Percentiles rank a stretch among this genome's conserved stretches.
phyloP scores from a whole-genome alignment of 2,888 invertebrate species.

The Eupithecia dodoneata region DNA sequence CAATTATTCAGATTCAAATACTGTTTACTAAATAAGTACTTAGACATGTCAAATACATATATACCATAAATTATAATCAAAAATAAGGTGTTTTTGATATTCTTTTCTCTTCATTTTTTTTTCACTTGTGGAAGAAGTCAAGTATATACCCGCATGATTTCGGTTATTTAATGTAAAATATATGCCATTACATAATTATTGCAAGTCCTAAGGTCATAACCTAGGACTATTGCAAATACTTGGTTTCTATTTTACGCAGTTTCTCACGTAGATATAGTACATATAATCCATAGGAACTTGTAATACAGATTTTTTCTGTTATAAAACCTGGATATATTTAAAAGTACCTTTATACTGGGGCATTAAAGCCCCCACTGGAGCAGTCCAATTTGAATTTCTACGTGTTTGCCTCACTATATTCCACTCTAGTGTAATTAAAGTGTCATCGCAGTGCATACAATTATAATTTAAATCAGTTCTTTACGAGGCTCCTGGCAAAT shows the following conservation, averaged over 20 bases:
- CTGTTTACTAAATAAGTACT: too few species aligned
- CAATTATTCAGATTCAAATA: too few species aligned
- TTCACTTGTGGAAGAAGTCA: too few species aligned
- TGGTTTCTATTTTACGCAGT: not conserved
- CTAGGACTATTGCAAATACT: not conserved
- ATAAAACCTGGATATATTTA: not conserved
- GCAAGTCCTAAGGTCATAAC: not conserved
- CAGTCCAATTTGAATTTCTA: not conserved
- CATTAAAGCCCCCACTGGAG: not conserved
- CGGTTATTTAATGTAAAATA: too few species aligned
- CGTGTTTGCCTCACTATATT: slow-evolving; percentile 11
- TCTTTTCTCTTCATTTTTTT: too few species aligned
- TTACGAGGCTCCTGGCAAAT: slow-evolving; percentile 16
- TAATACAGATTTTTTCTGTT: too few species aligned
- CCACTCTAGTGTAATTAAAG: slow-evolving; percentile 17
- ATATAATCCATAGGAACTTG: not conserved
- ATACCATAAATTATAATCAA: too few species aligned
- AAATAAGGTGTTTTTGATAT: too few species aligned
- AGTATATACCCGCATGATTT: too few species aligned
- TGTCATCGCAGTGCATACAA: slow-evolving; percentile 17
- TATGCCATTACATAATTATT: too few species aligned
- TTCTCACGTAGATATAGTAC: not conserved
- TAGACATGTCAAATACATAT: too few species aligned
- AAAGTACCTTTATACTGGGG: not conserved
- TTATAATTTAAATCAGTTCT: slow-evolving; percentile 19